Base-by-base conservation (phyloP, 2,113 vertebrate species). In the Tychaedon coryphoeus region DNA sequence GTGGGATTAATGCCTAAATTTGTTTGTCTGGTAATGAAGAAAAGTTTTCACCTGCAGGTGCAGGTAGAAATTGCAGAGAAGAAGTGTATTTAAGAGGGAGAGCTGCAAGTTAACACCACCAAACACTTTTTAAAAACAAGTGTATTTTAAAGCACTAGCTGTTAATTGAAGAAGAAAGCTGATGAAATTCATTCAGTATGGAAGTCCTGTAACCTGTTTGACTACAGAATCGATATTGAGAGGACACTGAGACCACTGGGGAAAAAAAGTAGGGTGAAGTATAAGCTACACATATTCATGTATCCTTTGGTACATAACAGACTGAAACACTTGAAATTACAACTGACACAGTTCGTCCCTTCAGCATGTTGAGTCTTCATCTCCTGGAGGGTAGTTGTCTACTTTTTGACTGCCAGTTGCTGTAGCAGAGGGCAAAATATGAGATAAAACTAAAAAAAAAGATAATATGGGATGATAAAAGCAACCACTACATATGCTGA, bases 1-100 rank as follows among this genome's bases (percentile, higher is more conserved):
- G 71, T 86, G 91, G 92, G 92, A 94, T 95, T 97, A 95, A 90
- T 89, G 84, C 58, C 56, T 86, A 90, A 93, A 67, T 95, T 92
- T 79, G 24, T 95, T 95, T 95, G 62, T 48, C 38, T 84, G 76
- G 71, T 88, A 93, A 95, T 74, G 72, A 95, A 95, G 82, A 71
- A 83, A 92, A 70, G 48, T 89, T 94, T 66, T 83, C 56, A 61
- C 69, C 71, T 82, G 38, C 36, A 85, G 54, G 50, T 94, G 26
- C 47, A 73, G 26, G 62, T 73, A 65, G 58, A 91, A 90, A 86
- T 56, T 86, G 40, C 45, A 81, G 9, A 73, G 25, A 53, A 40
- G 2, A 53, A 40, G 2, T 75, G 20, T 62, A 54, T 85, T 75
- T 72, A 43, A 90, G 82, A 20, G 64, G 36, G 50, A 56, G 60